Evolutionary conservation across 1,140 invertebrate species (phyloP), one percentile per base, ranked within the genome.

Genomic region (Drosophila pruinosa): DNA sequence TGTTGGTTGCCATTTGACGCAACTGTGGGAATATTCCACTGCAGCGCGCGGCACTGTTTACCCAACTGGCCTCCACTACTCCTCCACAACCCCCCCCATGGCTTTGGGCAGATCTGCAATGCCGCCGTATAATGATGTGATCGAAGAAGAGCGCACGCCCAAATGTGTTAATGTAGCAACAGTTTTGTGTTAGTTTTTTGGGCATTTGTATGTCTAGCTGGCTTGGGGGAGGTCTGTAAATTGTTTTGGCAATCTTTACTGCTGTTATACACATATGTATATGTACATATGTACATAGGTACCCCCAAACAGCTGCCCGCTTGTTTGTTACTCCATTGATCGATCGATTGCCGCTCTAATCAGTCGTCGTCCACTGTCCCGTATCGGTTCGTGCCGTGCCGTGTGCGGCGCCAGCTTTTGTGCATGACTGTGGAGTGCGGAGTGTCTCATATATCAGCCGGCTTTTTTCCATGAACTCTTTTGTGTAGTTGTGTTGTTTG

Each of bases 21-120:
- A 77, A 78, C 82, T 88, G 81, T 86, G 81, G 81, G 81, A 86
- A 86, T 86, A 86, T 86, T 86, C 81, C 81, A 86, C 47, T 86
- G 81, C 76, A 83, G 75, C 71, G 61, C 61, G 52, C 61, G 54
- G 57, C 57, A 38, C 22, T 79, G 69, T 80, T 85, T 86, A 72
- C 69, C 36, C 53, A 78, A 78, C 62, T 68, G 71, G 57, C 62
- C 47, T 14, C 43, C 31, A 14, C 15, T 17, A 22, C 15, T 10
- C 50, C 12, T 7, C 34, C 15, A 8, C 24, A 19, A n/a, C 22
- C 5, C n/a, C 19, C 14, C 24, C 14, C 15, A n/a, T n/a, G n/a
- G 10, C 28, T 22, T 6, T 14, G 4, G 10, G 1, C 26, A 10
- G 10, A 53, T 38, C 41, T 47, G 47, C 31, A 38, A 2, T 28